A percentile compares a stretch with the other conserved stretches of the same genome.
phyloP scores from a whole-genome alignment of 2,797 vertebrate species.

The Otus scops region DNA sequence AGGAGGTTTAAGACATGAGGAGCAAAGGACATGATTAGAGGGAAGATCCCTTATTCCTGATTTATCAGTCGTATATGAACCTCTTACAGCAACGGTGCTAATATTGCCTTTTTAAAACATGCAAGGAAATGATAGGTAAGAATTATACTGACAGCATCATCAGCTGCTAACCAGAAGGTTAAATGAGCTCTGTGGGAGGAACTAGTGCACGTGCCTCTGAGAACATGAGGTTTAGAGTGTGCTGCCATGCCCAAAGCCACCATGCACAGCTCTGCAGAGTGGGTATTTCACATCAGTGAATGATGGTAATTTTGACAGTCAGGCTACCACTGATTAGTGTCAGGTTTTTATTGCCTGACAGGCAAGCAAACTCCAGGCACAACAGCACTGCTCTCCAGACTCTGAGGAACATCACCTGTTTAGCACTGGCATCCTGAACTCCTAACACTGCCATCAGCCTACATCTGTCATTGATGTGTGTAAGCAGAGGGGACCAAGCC shows the following conservation, averaged over 20 bases:
- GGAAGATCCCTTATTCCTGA: background rate
- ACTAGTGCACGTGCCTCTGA: background rate
- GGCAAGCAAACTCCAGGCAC: background rate
- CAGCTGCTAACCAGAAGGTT: background rate
- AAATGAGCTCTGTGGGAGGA: background rate
- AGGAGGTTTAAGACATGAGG: background rate
- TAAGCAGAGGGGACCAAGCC: background rate
- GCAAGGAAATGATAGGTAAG: background rate
- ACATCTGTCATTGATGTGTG: fast-evolving
- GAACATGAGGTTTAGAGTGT: background rate
- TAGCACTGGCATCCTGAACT: background rate
- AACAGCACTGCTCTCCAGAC: background rate
- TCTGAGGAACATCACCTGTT: background rate
- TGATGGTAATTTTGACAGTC: fast-evolving
- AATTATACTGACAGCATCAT: background rate
- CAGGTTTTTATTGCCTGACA: background rate
- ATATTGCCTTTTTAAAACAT: background rate
- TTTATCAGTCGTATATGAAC: background rate
- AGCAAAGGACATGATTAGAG: background rate
- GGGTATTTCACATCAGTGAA: background rate
- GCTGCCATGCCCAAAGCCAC: background rate
- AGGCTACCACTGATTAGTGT: background rate
- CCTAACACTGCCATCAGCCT: background rate
- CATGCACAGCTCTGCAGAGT: background rate
- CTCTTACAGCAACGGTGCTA: fast-evolving